These are phyloP conservation scores for Meda fulgida DNA, from an alignment of 2,797 vertebrate genomes.

Conservation along the genomic window DNA sequence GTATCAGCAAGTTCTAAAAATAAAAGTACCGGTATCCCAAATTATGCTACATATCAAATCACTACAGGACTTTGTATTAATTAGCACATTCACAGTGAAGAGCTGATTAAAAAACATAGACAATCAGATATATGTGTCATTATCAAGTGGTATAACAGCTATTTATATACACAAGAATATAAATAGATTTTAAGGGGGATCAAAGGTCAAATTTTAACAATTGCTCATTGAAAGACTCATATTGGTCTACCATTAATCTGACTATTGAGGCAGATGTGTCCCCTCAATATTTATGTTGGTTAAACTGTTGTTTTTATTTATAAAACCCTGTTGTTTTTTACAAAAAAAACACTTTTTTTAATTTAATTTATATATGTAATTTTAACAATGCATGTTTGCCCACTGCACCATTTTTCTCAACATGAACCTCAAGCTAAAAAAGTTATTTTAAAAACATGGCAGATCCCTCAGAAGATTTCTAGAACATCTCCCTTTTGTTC, in stretches of 20 bases:
- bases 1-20: too few relatives aligned
- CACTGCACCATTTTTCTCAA: slow-evolving; percentile 4
- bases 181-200: background rate
- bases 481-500: slow-evolving; percentile 56
- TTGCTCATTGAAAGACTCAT: background rate
- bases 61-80: background rate
- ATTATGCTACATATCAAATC: background rate
- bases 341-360: too few relatives aligned
- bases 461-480: slow-evolving; percentile 44
- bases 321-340: too few relatives aligned
- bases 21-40: too few relatives aligned
- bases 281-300: background rate
- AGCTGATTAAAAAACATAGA: background rate
- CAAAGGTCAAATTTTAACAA: background rate
- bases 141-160: background rate
- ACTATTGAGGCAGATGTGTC: background rate
- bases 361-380: background rate
- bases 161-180: background rate
- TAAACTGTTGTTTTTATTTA: too few relatives aligned
- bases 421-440: slow-evolving; percentile 2
- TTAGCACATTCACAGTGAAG: background rate
- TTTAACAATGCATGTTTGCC: slow-evolving; percentile 11
- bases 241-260: background rate
- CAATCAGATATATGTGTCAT: background rate
- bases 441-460: slow-evolving; percentile 26